These are phyloP conservation scores for Passer domesticus DNA, from an alignment of 2,113 vertebrate species.

Conservation along the genomic window DNA sequence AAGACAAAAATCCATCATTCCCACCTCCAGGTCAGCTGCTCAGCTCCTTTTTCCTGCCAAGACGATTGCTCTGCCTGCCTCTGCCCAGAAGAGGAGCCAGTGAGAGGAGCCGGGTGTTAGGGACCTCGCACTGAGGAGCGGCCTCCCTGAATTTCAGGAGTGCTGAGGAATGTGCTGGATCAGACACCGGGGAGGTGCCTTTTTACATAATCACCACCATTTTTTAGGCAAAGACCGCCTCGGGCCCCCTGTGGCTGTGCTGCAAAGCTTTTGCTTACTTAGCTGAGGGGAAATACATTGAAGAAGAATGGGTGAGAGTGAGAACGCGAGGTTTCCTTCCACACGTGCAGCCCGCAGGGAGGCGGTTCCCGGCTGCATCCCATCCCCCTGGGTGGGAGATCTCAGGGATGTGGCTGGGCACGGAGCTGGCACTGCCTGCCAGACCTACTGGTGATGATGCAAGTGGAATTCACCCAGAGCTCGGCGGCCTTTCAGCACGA, in stretches of 20 bases:
- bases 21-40: slow-evolving; percentile 60
- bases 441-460: not conserved
- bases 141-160: not conserved
- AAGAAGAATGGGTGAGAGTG: not conserved
- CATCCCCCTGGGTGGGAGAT: not conserved
- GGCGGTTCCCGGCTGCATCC: not conserved
- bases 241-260: not conserved
- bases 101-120: not conserved
- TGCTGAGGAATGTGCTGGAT: slow-evolving; percentile 3
- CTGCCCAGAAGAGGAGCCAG: slow-evolving; percentile 31
- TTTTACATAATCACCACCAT: not conserved
- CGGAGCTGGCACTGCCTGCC: not conserved
- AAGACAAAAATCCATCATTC: slow-evolving; percentile 44
- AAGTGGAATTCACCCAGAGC: not conserved
- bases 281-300: not conserved
- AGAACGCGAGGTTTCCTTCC: not conserved
- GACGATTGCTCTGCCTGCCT: not conserved
- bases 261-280: not conserved
- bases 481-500: not conserved
- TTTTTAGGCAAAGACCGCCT: not conserved
- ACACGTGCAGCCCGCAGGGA: not conserved
- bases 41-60: not conserved
- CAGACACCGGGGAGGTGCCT: not conserved
- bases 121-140: not conserved
- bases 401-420: not conserved